A percentile compares a stretch with the other conserved stretches of the same genome.
Conservation (phyloP, 2,797 vertebrate species). For the Prionace glauca region DNA sequence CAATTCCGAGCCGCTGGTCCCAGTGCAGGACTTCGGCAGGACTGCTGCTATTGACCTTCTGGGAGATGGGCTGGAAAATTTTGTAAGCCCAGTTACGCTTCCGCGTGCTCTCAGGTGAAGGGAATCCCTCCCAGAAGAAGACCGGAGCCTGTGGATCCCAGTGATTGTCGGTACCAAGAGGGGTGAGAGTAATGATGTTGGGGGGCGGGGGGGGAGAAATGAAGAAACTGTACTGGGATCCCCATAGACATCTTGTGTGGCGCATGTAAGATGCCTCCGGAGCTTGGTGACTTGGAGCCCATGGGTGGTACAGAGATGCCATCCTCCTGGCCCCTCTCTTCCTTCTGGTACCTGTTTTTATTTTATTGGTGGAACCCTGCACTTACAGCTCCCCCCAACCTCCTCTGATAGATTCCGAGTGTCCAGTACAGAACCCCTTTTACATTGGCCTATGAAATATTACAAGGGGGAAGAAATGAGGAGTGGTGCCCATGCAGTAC, state of each 20-base stretch:
- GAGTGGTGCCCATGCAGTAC: not conserved
- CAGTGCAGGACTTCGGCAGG: not conserved
- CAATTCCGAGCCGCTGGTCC: not conserved
- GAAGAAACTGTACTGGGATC: not conserved
- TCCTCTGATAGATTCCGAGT: not conserved
- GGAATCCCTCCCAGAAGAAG: not conserved
- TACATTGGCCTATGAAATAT: not conserved
- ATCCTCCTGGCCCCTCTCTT: not conserved
- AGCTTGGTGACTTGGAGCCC: not conserved
- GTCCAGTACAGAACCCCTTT: not conserved
- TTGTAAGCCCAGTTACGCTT: not conserved
- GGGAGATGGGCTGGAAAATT: not conserved
- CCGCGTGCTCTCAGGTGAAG: not conserved
- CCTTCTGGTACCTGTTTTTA: not conserved
- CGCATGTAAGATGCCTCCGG: not conserved
- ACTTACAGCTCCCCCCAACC: not conserved
- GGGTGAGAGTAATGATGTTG: no score
- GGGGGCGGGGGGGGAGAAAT: not conserved
- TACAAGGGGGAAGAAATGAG: no score
- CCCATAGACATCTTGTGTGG: not conserved
- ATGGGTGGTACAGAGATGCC: not conserved
- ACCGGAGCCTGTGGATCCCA: not conserved
- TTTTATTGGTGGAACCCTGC: not conserved
- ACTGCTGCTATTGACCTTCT: not conserved
- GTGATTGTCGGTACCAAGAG: not conserved